Conservation (phyloP, 2,888 invertebrate species). For the Oligia latruncula region DNA sequence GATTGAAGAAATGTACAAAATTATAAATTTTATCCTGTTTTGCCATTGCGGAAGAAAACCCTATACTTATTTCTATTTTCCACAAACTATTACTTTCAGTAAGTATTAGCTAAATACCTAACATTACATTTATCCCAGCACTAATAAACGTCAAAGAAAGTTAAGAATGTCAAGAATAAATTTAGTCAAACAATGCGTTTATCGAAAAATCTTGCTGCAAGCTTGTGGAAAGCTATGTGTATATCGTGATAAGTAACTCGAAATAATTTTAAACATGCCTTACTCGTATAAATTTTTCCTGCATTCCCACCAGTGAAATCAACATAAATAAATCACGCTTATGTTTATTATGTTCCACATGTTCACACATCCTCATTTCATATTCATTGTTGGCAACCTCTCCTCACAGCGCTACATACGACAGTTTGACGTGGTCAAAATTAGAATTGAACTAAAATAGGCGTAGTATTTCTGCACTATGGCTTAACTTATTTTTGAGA, state of each 20-base stretch:
- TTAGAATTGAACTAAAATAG: conserved; percentile 60
- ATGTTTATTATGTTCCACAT: conserved; percentile 73
- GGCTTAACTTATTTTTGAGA: conserved; percentile 32
- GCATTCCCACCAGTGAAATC: conserved; percentile 71
- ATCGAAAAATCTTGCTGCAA: neutral
- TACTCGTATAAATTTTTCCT: conserved; percentile 25
- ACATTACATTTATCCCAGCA: neutral
- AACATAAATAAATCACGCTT: conserved; percentile 73
- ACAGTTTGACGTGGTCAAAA: conserved; percentile 69
- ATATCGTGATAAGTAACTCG: neutral
- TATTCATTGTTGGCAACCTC: conserved; percentile 71
- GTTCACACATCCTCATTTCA: conserved; percentile 74
- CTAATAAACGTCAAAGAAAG: neutral
- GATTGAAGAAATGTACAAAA: neutral
- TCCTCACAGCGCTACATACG: conserved; percentile 60
- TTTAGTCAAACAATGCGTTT: conserved; percentile 4
- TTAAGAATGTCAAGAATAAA: neutral
- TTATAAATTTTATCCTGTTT: neutral
- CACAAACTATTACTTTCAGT: neutral
- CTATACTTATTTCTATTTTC: too few relatives aligned
- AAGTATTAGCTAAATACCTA: neutral
- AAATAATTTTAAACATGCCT: conserved; percentile 23
- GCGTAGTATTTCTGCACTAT: conserved; percentile 45
- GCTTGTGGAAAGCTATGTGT: neutral
- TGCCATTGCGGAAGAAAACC: neutral